Base-by-base conservation (phyloP, 2,113 vertebrate genomes). In the Epinephelus cyanopodus region DNA sequence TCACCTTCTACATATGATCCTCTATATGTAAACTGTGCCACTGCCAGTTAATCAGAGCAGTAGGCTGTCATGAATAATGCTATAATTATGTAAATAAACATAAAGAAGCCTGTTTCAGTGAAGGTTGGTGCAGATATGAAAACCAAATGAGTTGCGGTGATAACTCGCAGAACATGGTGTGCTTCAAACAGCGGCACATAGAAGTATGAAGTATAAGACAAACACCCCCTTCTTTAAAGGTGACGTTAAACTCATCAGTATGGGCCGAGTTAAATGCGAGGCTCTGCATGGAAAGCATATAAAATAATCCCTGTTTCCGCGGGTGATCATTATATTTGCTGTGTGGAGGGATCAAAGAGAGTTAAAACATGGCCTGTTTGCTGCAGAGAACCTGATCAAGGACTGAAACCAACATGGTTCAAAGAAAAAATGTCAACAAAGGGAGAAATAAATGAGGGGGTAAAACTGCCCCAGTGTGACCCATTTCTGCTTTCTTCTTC, bases 241-340 rank as follows among this genome's bases (percentile, higher is more conserved):
- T 5, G 5, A 19, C 0, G 11, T 33, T 15, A 0, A 39, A 60
- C 67, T 77, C 73, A 77, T 81, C 65, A 65, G 52, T 47, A 65
- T 65, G 42, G 61, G 39, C 29, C 0, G 6, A 53, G 57, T 45
- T 64, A 21, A 67, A 67, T 6, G 14, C 2, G 6, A 25, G 21
- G 21, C 54, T 63, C 53, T 68, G 73, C 73, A 62, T 62, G 78
- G 47, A 72, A 15, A 42, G 73, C 67, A 73, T 62, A 19, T 53
- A 6, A 68, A 77, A 67, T 71, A 62, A 62, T 68, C 72, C 58
- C 2, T 4, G 12, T 77, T 81, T 73, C 83, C 18, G 13, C 48
- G 5, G 84, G 84, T 23, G 74, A 73, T 86, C 67, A 54, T 81
- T 73, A 63, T 42, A 69, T 63, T 56, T 77, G 54, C 61, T 29